Percentiles rank a stretch among this genome's conserved stretches.
Conservation (phyloP, 30 jellyfish, hydroid and myxozoan genomes). For the Aurelia aurita complex sp. Pacific region DNA sequence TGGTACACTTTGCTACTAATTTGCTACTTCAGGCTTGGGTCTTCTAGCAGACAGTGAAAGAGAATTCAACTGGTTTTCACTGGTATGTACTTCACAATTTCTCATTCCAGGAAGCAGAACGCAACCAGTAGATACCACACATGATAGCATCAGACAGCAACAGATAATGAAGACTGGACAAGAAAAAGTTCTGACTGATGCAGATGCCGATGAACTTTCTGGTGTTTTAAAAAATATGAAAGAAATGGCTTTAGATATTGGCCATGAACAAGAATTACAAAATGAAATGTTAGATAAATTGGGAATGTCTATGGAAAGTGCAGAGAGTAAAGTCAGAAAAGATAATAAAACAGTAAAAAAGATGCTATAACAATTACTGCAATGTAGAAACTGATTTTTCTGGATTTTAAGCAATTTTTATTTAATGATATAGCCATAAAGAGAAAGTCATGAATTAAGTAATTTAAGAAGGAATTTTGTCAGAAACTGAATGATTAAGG, state of each 20-base stretch:
- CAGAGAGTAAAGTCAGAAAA: constrained; percentile 55
- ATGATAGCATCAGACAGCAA: background rate
- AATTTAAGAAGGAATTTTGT: too few species aligned
- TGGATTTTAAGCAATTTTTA: too few species aligned
- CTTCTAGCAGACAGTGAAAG: too few species aligned
- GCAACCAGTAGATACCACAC: background rate
- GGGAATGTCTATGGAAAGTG: constrained; percentile 59
- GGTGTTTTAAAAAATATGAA: constrained; percentile 70
- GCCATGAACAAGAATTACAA: constrained; percentile 80
- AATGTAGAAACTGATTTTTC: too few species aligned
- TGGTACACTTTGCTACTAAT: background rate
- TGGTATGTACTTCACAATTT: too few species aligned
- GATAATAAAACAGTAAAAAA: constrained; percentile 60
- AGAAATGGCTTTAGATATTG: constrained; percentile 76
- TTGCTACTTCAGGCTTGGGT: background rate
- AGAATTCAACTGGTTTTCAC: too few species aligned
- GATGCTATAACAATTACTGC: constrained; percentile 18
- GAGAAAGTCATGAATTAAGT: too few species aligned
- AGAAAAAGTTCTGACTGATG: constrained; percentile 32
- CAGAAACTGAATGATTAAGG: too few species aligned
- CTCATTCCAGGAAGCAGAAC: background rate
- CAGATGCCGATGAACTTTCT: constrained; percentile 74
- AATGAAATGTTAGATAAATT: constrained; percentile 72
- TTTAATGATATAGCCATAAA: too few species aligned
- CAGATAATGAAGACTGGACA: constrained; percentile 5